phyloP scores from a whole-genome alignment of 2,797 vertebrate genomes.

The Danio kyathit region DNA sequence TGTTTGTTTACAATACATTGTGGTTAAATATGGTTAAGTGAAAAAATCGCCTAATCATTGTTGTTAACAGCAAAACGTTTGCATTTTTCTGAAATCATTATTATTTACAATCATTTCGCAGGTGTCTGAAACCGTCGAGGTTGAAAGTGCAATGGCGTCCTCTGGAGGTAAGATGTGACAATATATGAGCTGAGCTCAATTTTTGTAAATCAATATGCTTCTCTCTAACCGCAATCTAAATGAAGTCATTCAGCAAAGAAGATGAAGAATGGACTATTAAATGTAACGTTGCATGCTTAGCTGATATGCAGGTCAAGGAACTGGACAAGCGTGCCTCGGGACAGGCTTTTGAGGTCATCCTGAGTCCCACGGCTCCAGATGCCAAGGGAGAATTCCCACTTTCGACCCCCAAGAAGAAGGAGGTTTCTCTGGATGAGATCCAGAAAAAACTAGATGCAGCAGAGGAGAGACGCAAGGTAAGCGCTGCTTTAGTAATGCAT shows the following conservation, averaged over 20 bases:
- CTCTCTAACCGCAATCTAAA: slow-evolving; percentile 18
- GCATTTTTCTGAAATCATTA: background rate
- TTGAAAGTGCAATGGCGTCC: slow-evolving; percentile 71
- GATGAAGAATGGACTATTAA: background rate
- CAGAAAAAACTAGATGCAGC: slow-evolving; percentile 94
- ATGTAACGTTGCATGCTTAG: background rate
- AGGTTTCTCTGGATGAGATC: slow-evolving; percentile 93
- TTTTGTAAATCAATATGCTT: slow-evolving; percentile 23
- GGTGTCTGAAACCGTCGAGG: slow-evolving; percentile 56
- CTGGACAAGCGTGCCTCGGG: slow-evolving; percentile 93
- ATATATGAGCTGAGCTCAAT: background rate
- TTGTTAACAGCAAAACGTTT: background rate
- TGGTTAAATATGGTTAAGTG: background rate
- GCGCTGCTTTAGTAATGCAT: background rate
- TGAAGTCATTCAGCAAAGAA: slow-evolving; percentile 1
- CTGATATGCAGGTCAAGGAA: slow-evolving; percentile 95
- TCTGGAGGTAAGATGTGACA: slow-evolving; percentile 70
- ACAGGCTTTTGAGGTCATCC: slow-evolving; percentile 95
- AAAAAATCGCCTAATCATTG: background rate
- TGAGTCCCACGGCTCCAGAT: slow-evolving; percentile 87
- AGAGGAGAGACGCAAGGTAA: slow-evolving; percentile 94
- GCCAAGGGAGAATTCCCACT: slow-evolving; percentile 86
- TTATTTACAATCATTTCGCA: slow-evolving; percentile 50
- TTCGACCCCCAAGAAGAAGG: slow-evolving; percentile 91
- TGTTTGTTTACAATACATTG: background rate